Evolutionary conservation across 2,797 vertebrate genomes (phyloP).

Genomic region (Cryptoblepharus egeriae): DNA sequence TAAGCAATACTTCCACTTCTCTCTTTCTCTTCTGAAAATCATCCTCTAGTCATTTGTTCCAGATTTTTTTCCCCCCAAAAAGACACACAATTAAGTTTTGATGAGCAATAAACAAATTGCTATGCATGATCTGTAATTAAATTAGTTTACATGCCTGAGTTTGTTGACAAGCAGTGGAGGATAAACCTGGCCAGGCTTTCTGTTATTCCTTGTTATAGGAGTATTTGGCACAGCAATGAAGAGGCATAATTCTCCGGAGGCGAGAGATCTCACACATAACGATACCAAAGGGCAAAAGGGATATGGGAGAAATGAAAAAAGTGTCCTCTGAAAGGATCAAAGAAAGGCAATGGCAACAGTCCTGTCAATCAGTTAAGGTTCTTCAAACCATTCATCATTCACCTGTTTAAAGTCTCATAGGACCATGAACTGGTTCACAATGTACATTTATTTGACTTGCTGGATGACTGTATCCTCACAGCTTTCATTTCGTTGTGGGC

Average conservation of each 20-base stretch:
- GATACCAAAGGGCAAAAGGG: not conserved
- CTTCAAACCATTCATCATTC: not conserved
- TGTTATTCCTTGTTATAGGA: not conserved
- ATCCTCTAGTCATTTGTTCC: not conserved
- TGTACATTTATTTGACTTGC: not conserved
- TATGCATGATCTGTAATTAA: conserved; percentile 5
- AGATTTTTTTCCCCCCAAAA: not conserved
- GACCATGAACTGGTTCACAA: not conserved
- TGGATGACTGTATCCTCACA: not conserved
- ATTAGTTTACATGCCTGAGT: conserved; percentile 19
- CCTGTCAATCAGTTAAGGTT: not conserved
- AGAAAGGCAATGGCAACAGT: not conserved
- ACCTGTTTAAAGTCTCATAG: not conserved
- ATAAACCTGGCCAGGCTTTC: not conserved
- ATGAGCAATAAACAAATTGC: conserved; percentile 12
- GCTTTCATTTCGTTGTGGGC: not conserved
- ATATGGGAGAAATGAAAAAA: not conserved
- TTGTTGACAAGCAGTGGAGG: conserved; percentile 9
- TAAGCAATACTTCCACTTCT: not conserved
- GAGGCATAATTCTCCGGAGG: not conserved
- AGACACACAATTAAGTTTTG: conserved; percentile 1
- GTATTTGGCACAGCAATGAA: not conserved
- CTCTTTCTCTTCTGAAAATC: not conserved
- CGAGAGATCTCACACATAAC: not conserved
- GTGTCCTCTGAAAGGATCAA: no score